A percentile compares a stretch with the other conserved stretches of the same genome.
These are phyloP conservation scores for Ptiloglossa arizonensis DNA, from an alignment of 1,140 invertebrate species.

Conservation along the genomic window DNA sequence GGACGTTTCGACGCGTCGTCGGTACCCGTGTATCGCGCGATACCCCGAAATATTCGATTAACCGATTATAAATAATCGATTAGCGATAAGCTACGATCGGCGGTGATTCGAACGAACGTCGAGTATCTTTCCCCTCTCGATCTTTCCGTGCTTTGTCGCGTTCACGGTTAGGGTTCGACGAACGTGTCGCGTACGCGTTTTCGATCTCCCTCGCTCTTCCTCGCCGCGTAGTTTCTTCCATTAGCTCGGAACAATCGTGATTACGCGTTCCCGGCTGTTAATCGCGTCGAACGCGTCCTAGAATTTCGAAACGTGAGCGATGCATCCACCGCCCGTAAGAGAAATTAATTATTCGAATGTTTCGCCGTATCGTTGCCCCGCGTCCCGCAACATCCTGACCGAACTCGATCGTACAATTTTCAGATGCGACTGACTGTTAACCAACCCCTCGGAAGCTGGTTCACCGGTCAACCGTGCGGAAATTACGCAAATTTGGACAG, in stretches of 20 bases:
- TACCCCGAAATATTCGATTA: conserved; percentile 18
- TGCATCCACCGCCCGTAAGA: neutral
- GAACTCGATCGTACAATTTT: conserved; percentile 7
- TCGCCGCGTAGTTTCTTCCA: neutral
- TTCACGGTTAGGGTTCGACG: neutral
- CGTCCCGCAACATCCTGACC: too few species aligned
- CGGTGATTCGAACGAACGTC: neutral
- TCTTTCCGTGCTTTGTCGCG: neutral
- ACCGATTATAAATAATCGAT: conserved; percentile 16
- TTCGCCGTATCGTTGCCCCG: neutral
- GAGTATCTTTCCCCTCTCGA: neutral
- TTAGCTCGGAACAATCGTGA: neutral
- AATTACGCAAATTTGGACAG: too few species aligned
- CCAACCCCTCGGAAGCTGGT: too few species aligned
- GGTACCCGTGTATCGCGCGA: neutral
- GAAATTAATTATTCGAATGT: conserved; percentile 20
- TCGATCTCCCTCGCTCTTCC: neutral
- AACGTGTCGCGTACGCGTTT: too few species aligned
- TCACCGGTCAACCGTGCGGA: too few species aligned
- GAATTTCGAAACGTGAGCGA: neutral
- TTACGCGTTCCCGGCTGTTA: neutral
- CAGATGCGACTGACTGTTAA: too few species aligned
- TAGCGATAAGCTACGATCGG: neutral
- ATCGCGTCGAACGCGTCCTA: neutral
- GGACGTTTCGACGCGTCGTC: neutral